Conservation (phyloP, 1,140 invertebrate genomes). For the Drosophila repleta region DNA sequence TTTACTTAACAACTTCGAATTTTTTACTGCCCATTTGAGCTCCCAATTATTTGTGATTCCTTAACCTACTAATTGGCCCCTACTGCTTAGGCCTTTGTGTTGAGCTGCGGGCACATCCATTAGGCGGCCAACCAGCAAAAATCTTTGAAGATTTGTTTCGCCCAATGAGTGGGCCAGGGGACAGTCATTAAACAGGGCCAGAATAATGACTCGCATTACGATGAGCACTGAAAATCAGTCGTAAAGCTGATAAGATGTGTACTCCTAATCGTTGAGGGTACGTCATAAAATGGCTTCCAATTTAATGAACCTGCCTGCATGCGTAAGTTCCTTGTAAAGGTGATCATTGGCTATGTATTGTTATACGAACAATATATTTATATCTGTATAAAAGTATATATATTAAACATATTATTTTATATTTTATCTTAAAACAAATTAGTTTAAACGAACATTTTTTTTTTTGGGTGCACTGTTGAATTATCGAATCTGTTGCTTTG, state of each 20-base stretch:
- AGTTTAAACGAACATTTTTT: too few relatives aligned
- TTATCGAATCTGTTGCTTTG: too few relatives aligned
- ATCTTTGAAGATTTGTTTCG: slow-evolving; percentile 30
- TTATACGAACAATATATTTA: too few relatives aligned
- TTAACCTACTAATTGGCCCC: slow-evolving; percentile 43
- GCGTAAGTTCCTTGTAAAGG: neutral
- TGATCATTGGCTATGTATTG: neutral
- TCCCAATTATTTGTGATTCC: slow-evolving; percentile 32
- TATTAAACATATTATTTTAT: too few relatives aligned
- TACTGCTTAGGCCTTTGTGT: slow-evolving; percentile 19
- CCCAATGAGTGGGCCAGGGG: slow-evolving; percentile 18
- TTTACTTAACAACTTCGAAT: slow-evolving; percentile 17
- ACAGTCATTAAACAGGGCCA: slow-evolving; percentile 60
- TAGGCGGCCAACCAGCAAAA: slow-evolving; percentile 57
- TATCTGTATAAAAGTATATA: too few relatives aligned
- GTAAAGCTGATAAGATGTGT: slow-evolving; percentile 64
- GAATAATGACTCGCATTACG: slow-evolving; percentile 69
- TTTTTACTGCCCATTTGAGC: slow-evolving; percentile 26
- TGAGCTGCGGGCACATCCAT: slow-evolving; percentile 48
- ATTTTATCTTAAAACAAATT: too few relatives aligned
- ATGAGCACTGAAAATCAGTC: slow-evolving; percentile 66
- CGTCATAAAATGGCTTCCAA: slow-evolving; percentile 18
- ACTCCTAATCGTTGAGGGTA: slow-evolving; percentile 28
- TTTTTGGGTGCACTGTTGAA: too few relatives aligned
- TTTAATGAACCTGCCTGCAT: slow-evolving; percentile 9